A percentile compares a stretch with the other conserved stretches of the same genome.
phyloP scores from a whole-genome alignment of 2,888 invertebrate genomes.

The Pachydiplax longipennis region DNA sequence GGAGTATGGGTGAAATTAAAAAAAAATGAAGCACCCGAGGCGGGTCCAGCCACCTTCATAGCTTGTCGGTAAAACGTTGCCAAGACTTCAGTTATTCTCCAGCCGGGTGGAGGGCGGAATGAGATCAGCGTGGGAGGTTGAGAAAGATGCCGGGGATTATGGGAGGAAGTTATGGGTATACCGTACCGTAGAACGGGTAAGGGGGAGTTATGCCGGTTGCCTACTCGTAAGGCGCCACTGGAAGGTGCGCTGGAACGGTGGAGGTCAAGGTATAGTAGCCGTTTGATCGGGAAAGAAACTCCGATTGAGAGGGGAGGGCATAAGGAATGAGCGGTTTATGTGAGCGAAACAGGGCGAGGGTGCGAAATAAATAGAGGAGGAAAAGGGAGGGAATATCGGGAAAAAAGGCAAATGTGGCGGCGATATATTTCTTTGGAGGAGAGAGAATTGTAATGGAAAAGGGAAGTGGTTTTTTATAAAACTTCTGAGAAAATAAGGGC shows the following conservation, averaged over 20 bases:
- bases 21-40: background rate
- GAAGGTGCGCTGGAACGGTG: background rate
- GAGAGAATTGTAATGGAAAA: background rate
- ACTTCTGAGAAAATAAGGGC: background rate
- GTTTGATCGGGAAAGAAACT: background rate
- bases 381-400: background rate
- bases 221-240: background rate
- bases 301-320: background rate
- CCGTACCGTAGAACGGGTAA: background rate
- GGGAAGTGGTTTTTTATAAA: background rate
- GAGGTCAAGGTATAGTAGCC: background rate
- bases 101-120: background rate
- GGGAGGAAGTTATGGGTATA: slow-evolving; percentile 9
- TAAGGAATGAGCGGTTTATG: background rate
- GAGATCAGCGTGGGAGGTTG: background rate
- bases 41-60: slow-evolving; percentile 31
- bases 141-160: background rate
- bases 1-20: background rate
- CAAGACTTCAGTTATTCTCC: slow-evolving; percentile 21
- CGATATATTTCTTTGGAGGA: background rate
- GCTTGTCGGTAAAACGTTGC: slow-evolving; percentile 26
- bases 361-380: background rate
- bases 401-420: background rate
- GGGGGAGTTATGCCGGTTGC: background rate
- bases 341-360: background rate